These are phyloP conservation scores for Agapostemon virescens DNA, from an alignment of 2,888 invertebrate species.

Conservation along the genomic window DNA sequence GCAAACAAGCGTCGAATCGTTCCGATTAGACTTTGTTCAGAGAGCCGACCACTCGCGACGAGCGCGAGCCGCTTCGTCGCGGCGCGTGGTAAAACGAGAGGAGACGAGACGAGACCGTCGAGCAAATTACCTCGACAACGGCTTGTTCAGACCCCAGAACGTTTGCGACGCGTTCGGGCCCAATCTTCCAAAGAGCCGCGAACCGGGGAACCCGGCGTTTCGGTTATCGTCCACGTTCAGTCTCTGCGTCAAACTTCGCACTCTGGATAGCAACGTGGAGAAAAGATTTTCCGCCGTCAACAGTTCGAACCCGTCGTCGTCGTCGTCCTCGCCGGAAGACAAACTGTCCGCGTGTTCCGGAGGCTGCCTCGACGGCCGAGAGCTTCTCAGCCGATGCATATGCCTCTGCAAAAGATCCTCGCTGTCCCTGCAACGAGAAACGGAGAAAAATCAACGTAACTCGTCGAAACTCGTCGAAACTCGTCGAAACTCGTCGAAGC, in stretches of 20 bases:
- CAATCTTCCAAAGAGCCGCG: constrained; percentile 83
- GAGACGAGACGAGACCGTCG: neutral
- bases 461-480: no score
- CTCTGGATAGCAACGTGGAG: constrained; percentile 91
- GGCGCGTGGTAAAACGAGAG: neutral
- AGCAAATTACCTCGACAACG: constrained; percentile 80
- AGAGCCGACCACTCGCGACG: neutral
- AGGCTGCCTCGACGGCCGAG: constrained; percentile 85
- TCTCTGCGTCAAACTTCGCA: constrained; percentile 91
- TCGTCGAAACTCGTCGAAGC: no score
- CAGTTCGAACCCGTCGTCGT: constrained; percentile 95
- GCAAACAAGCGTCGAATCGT: constrained; percentile 71
- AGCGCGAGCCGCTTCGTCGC: neutral
- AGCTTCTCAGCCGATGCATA: constrained; percentile 83
- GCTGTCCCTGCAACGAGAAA: constrained; percentile 63
- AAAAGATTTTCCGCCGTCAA: constrained; percentile 95
- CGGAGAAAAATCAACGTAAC: no score
- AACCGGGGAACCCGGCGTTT: constrained; percentile 84
- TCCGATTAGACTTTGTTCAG: constrained; percentile 33
- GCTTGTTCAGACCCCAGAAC: constrained; percentile 82
- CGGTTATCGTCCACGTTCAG: constrained; percentile 91
- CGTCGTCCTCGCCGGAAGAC: constrained; percentile 93
- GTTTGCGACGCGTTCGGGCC: constrained; percentile 76
- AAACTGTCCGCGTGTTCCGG: constrained; percentile 90
- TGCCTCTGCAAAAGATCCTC: constrained; percentile 77